Evolutionary conservation across 2,113 vertebrate species (phyloP).

Genomic region (Orthochromis indermauri): DNA sequence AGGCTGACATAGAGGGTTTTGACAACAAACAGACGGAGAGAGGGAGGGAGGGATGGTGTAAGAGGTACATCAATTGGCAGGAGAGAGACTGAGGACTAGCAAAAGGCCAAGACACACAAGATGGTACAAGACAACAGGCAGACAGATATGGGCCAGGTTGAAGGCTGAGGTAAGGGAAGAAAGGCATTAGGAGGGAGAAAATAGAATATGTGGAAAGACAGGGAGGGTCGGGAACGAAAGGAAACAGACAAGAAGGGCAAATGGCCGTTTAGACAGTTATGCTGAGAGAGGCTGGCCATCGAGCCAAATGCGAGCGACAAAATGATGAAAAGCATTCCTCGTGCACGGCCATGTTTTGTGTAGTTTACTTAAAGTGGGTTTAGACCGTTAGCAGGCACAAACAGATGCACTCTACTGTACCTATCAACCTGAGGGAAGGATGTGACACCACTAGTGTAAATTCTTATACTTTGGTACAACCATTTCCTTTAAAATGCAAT

Average conservation of each 20-base stretch:
- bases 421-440: neutral
- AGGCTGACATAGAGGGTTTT: constrained; percentile 13
- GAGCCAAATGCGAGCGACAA: neutral
- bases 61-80: constrained; percentile 32
- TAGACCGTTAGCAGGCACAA: neutral
- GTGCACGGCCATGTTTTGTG: neutral
- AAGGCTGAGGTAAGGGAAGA: constrained; percentile 27
- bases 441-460: neutral
- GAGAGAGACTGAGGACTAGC: constrained; percentile 25
- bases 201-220: constrained; percentile 6
- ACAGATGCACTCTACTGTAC: neutral
- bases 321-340: neutral
- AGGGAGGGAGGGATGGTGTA: neutral
- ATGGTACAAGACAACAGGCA: constrained; percentile 42
- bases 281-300: neutral
- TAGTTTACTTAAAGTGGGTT: neutral
- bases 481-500: neutral
- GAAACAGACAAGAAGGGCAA: constrained; percentile 19
- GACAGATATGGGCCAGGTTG: constrained; percentile 55
- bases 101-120: constrained; percentile 35
- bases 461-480: neutral
- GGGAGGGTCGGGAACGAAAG: neutral
- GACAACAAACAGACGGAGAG: constrained; percentile 35
- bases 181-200: neutral
- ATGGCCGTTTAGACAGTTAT: neutral